These are phyloP conservation scores for Dicentrarchus labrax DNA, from an alignment of 2,113 vertebrate species.

Conservation along the genomic window DNA sequence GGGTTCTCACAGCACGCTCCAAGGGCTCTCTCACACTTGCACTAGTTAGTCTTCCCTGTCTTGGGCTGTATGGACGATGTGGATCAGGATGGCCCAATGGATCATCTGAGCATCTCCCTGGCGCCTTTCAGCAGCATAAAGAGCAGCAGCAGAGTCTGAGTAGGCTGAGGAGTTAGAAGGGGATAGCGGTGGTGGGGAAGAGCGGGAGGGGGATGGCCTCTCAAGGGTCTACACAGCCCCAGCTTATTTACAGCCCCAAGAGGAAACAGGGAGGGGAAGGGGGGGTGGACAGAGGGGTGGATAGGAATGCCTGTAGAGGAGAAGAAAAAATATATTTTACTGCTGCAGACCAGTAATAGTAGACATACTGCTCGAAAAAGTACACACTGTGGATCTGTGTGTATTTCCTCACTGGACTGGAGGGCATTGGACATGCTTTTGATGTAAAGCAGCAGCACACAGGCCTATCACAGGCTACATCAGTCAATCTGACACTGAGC, in stretches of 20 bases:
- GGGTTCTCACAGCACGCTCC: slow-evolving; percentile 67
- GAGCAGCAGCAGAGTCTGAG: slow-evolving; percentile 51
- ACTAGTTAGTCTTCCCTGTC: slow-evolving; percentile 70
- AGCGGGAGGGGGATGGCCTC: slow-evolving; percentile 50
- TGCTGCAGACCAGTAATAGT: slow-evolving; percentile 31
- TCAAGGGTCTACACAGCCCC: slow-evolving; percentile 61
- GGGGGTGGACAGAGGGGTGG: slow-evolving; percentile 56
- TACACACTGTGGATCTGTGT: slow-evolving; percentile 38
- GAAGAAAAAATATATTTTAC: slow-evolving; percentile 56
- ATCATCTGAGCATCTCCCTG: slow-evolving; percentile 77
- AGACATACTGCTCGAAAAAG: slow-evolving; percentile 35
- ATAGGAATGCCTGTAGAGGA: slow-evolving; percentile 67
- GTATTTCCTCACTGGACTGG: slow-evolving; percentile 26
- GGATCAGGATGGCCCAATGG: slow-evolving; percentile 64
- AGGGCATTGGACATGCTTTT: slow-evolving; percentile 57
- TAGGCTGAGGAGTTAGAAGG: slow-evolving; percentile 24
- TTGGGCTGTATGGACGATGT: slow-evolving; percentile 55
- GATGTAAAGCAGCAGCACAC: slow-evolving; percentile 57
- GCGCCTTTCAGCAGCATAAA: slow-evolving; percentile 63
- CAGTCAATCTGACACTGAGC: slow-evolving; percentile 65
- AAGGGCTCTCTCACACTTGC: slow-evolving; percentile 54
- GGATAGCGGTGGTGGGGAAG: slow-evolving; percentile 31
- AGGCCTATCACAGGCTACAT: slow-evolving; percentile 63
- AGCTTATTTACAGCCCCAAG: slow-evolving; percentile 72
- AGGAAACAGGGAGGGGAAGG: slow-evolving; percentile 40